These are phyloP conservation scores for Mustela lutreola DNA, from an alignment of 2,113 vertebrate genomes.

Conservation along the genomic window DNA sequence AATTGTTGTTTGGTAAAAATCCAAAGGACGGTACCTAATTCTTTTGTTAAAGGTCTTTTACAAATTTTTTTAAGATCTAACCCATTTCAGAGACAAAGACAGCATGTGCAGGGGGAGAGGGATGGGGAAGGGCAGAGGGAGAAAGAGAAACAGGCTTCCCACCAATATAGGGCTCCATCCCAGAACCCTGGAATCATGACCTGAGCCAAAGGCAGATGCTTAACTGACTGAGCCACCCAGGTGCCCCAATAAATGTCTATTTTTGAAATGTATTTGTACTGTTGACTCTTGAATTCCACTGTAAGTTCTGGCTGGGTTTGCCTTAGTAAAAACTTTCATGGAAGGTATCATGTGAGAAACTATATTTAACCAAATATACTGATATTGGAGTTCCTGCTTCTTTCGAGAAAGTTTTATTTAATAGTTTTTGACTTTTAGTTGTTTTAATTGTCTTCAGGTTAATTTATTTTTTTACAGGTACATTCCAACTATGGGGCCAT, in stretches of 20 bases:
- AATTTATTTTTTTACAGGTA: constrained; percentile 87
- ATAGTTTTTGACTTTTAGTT: constrained; percentile 49
- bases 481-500: constrained; percentile 95
- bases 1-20: constrained; percentile 25
- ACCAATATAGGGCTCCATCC: too few species aligned
- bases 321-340: constrained; percentile 10
- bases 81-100: too few species aligned
- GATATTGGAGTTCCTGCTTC: constrained; percentile 16
- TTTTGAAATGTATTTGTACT: constrained; percentile 49
- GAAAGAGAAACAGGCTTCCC: too few species aligned
- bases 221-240: background rate
- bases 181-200: background rate
- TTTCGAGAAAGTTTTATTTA: constrained; percentile 56
- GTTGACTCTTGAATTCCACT: constrained; percentile 20
- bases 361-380: background rate
- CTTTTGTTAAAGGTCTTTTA: background rate
- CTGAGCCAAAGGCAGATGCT: background rate
- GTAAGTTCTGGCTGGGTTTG: background rate
- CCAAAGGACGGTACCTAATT: background rate
- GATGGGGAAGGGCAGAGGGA: too few species aligned
- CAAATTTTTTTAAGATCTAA: too few species aligned
- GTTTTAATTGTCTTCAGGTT: constrained; percentile 50
- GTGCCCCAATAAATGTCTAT: background rate
- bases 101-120: too few species aligned
- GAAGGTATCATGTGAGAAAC: background rate